Evolutionary conservation across 2,888 invertebrate species (phyloP).

Genomic region (Drosophila neoperkinsi): DNA sequence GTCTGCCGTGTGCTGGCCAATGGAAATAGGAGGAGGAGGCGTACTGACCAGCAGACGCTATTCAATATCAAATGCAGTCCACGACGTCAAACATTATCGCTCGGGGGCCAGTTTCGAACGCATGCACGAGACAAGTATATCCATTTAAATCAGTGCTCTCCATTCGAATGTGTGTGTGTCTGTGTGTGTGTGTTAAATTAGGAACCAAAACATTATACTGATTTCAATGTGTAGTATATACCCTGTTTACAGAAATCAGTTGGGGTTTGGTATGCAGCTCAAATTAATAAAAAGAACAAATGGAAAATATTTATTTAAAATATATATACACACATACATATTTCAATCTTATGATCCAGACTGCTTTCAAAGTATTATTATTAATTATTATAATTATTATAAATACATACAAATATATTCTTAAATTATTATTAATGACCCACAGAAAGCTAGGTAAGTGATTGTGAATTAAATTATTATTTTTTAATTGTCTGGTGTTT

Average conservation of each 20-base stretch:
- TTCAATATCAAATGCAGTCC: slow-evolving; percentile 28
- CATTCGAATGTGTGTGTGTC: slow-evolving; percentile 1
- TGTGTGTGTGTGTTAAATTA: not conserved
- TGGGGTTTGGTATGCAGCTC: not conserved
- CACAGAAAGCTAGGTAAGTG: not conserved
- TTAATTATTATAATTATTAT: not conserved
- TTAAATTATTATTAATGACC: not conserved
- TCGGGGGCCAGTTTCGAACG: slow-evolving; percentile 12
- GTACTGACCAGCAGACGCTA: slow-evolving; percentile 33
- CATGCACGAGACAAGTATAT: slow-evolving; percentile 1
- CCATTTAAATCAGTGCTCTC: slow-evolving; percentile 10
- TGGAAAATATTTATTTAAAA: not conserved
- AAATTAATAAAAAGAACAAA: not conserved
- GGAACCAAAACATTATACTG: not conserved
- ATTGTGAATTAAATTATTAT: not conserved
- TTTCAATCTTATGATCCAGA: not conserved
- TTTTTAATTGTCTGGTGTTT: not conserved
- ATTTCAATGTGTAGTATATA: not conserved
- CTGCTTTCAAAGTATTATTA: not conserved
- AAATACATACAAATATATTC: not conserved
- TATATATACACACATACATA: not conserved
- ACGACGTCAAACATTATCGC: slow-evolving; percentile 8
- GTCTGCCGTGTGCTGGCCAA: slow-evolving; percentile 36
- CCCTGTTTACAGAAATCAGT: not conserved
- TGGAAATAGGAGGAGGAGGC: slow-evolving; percentile 22